Base-by-base conservation (phyloP, 2,888 invertebrate species). In the Masnerella sp. region DNA sequence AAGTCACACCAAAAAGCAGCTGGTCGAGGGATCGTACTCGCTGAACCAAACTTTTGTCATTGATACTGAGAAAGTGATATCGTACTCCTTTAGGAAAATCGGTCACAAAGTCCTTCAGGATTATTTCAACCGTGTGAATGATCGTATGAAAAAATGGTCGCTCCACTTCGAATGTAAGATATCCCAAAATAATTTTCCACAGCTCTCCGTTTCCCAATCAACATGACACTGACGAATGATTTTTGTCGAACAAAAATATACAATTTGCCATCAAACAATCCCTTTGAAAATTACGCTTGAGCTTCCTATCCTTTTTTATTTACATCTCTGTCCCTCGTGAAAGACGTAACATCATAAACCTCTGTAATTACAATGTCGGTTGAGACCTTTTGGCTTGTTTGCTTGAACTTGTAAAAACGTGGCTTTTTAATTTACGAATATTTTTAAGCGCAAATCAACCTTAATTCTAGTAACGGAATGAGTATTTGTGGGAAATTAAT, bases 21-120 rank as follows among this genome's bases (percentile, higher is more conserved):
- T 54, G 49, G 32, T 62, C 42, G 54, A 65, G 72, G 67, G 67
- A 67, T 61, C 72, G 61, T 73, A n/a, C n/a, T n/a, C n/a, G n/a
- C n/a, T n/a, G n/a, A n/a, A n/a, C n/a, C n/a, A n/a, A n/a, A n/a
- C n/a, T n/a, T n/a, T n/a, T n/a, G n/a, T n/a, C n/a, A n/a, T n/a
- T n/a, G n/a, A n/a, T n/a, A n/a, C n/a, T n/a, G n/a, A n/a, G n/a
- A n/a, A n/a, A n/a, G n/a, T n/a, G n/a, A n/a, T n/a, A n/a, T n/a
- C n/a, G n/a, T n/a, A n/a, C n/a, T n/a, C n/a, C n/a, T n/a, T n/a
- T n/a, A n/a, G n/a, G n/a, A n/a, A n/a, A n/a, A n/a, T n/a, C n/a
- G n/a, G n/a, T n/a, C n/a, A n/a, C n/a, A n/a, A n/a, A n/a, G n/a
- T n/a, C n/a, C n/a, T n/a, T n/a, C n/a, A n/a, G n/a, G n/a, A n/a